Evolutionary conservation across 2,888 invertebrate species (phyloP).

Genomic region (Dryocosmus kuriphilus): DNA sequence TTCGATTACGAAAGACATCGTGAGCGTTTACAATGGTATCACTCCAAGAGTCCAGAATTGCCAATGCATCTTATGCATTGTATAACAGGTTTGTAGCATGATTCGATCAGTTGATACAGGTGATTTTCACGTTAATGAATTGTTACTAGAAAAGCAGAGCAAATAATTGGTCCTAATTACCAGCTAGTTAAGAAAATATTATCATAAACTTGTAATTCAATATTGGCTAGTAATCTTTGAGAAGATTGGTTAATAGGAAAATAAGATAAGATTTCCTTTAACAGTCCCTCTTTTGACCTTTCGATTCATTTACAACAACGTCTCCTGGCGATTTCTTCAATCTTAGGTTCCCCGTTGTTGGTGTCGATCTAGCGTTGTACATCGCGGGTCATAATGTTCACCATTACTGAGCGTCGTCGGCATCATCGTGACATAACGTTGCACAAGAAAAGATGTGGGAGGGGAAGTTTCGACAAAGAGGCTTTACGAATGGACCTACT

Average conservation of each 20-base stretch:
- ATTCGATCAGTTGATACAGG: not conserved
- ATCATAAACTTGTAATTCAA: not conserved
- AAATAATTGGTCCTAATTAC: not conserved
- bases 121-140: not conserved
- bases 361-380: slow-evolving; percentile 3
- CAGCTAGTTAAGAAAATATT: not conserved
- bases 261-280: not conserved
- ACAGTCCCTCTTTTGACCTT: slow-evolving; percentile 11
- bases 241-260: not conserved
- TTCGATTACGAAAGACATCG: slow-evolving; percentile 29
- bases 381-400: slow-evolving; percentile 4
- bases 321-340: not conserved
- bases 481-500: not conserved
- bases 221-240: not conserved
- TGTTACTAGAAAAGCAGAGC: not conserved
- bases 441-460: slow-evolving; percentile 16
- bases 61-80: not conserved
- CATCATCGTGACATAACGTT: slow-evolving; percentile 29
- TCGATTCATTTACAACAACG: not conserved
- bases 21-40: slow-evolving; percentile 33
- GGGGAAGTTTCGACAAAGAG: not conserved
- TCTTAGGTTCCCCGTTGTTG: not conserved
- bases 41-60: not conserved
- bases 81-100: slow-evolving; percentile 5
- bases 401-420: slow-evolving; percentile 10